Base-by-base conservation (phyloP, 2,888 invertebrate species). In the Germaria angustata region DNA sequence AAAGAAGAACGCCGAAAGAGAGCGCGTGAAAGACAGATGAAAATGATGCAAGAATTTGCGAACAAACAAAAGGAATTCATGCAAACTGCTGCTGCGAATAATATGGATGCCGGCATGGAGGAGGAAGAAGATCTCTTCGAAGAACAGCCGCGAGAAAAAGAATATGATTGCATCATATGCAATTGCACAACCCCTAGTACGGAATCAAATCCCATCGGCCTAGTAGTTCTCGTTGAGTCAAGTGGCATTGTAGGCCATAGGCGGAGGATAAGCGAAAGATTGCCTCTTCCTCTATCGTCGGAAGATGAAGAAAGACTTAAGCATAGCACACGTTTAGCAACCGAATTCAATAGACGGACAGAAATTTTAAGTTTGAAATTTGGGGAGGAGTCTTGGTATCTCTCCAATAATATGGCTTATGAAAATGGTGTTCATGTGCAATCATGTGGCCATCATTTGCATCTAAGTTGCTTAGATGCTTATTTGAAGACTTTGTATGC, bases 361-460 rank as follows among this genome's bases (percentile, higher is more conserved):
- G 95, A 95, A 87, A 94, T 96, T 87, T 93, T 97, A 86, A 94
- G 94, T 86, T 92, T 94, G 79, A 94, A 96, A 91, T 97, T 97
- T 89, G 95, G 94, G 87, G 95, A 95, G 90, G 93, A 94, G 87
- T 96, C 96, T 1, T 96, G 96, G 96, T 93, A 95, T 88, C 90
- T 95, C 44, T 94, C 95, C 2, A 94, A 96, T 78, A 96, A 95
- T 89, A 93, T 95, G 87, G 96, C 96, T 3, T 96, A 96, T 94
- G 96, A 96, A 91, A 96, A 97, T 84, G 98, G 98, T 69, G 96
- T 98, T 68, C 96, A 97, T 91, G 96, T 97, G 68, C 96, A 96
- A 91, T 97, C 98, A 1, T 99, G 99, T 92, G 99, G 99, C 0
- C 99, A 99, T 92, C 97, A 98, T 92, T 93, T 99, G 79, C 99